Conservation (phyloP, 1,140 invertebrate species). For the Archegozetes longisetosus region DNA sequence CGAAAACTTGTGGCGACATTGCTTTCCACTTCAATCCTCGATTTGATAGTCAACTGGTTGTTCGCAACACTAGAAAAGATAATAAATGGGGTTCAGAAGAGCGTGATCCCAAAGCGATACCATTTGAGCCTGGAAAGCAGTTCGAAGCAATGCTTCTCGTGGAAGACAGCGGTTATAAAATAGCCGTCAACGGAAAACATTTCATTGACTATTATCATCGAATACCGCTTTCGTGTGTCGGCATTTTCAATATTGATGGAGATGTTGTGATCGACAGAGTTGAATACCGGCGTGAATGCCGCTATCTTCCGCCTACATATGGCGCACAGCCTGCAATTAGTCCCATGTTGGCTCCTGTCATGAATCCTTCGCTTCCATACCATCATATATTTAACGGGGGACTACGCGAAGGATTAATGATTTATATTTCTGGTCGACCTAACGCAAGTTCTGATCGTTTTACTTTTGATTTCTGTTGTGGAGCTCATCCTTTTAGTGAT, state of each 20-base stretch:
- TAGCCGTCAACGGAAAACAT: conserved; percentile 56
- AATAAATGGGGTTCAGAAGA: conserved; percentile 17
- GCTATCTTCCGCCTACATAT: not conserved
- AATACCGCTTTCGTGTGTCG: conserved; percentile 42
- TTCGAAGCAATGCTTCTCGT: conserved; percentile 15
- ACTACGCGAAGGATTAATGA: conserved; percentile 16
- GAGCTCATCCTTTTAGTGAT: conserved; percentile 40
- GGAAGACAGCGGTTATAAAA: conserved; percentile 28
- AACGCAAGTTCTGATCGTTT: conserved; percentile 31
- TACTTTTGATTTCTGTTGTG: conserved; percentile 42
- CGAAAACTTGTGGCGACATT: conserved; percentile 9
- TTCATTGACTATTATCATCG: conserved; percentile 55
- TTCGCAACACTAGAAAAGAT: conserved; percentile 14
- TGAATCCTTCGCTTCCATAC: conserved; percentile 12
- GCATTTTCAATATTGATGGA: conserved; percentile 49
- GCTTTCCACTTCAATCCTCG: conserved; percentile 18
- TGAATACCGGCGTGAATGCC: not conserved
- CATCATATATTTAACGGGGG: conserved; percentile 11
- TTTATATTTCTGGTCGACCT: conserved; percentile 19
- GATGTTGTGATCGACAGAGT: conserved; percentile 37
- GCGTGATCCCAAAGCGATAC: conserved; percentile 11
- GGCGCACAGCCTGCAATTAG: not conserved
- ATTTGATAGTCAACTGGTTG: conserved; percentile 11
- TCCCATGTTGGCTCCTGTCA: conserved; percentile 9
- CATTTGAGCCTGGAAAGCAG: conserved; percentile 9